phyloP scores from a whole-genome alignment of 2,888 invertebrate genomes.

The Choristoneura rosaceana region DNA sequence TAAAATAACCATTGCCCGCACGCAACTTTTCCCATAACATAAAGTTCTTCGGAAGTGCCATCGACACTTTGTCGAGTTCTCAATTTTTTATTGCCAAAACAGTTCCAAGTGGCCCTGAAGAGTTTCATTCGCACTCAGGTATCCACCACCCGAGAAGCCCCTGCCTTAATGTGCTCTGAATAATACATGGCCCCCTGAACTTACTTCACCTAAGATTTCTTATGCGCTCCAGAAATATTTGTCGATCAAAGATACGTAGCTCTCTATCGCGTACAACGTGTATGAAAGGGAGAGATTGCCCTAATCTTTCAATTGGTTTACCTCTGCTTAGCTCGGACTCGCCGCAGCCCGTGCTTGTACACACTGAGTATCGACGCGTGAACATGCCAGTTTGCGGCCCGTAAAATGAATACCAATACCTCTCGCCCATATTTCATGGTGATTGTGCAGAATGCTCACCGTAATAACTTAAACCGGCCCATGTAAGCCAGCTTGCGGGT shows the following conservation, averaged over 20 bases:
- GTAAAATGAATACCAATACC: constrained; percentile 27
- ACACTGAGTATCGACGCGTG: constrained; percentile 23
- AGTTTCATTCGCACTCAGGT: constrained; percentile 49
- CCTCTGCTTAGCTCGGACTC: constrained; percentile 6
- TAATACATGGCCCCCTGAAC: constrained; percentile 53
- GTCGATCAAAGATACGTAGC: background rate
- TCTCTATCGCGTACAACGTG: constrained; percentile 7
- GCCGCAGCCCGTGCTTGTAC: constrained; percentile 5
- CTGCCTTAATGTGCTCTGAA: constrained; percentile 53
- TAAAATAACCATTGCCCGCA: background rate
- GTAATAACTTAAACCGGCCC: constrained; percentile 8
- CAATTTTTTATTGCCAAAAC: constrained; percentile 10
- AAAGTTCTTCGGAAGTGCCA: background rate
- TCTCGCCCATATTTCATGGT: constrained; percentile 17
- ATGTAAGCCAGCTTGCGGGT: constrained; percentile 13
- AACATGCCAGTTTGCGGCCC: constrained; percentile 28
- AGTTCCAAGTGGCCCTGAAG: constrained; percentile 33
- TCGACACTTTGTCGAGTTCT: constrained; percentile 1
- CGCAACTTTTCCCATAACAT: background rate
- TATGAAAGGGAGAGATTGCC: constrained; percentile 17
- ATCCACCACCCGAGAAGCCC: constrained; percentile 50
- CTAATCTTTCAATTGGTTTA: constrained; percentile 14
- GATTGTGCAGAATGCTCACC: constrained; percentile 18
- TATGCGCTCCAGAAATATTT: constrained; percentile 18
- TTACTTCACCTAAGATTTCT: constrained; percentile 35